Base-by-base conservation (phyloP, 2,888 invertebrate genomes). In the Dysmachus trigonus region DNA sequence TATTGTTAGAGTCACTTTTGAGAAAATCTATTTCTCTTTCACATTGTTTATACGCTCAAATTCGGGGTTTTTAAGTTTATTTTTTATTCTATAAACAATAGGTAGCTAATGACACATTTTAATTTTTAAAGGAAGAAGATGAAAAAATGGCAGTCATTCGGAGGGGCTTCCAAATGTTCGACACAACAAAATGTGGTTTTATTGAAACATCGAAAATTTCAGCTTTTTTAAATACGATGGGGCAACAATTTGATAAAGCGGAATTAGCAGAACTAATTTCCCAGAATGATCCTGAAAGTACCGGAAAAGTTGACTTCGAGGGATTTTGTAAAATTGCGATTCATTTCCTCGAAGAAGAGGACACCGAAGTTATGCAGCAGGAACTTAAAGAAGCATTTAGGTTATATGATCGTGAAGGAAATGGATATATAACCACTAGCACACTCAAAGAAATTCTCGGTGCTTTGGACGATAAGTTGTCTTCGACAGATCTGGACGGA, bases 351-450 rank as follows among this genome's bases (percentile, higher is more conserved):
- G 97, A 98, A 90, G 98, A 98, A 91, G 98, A 98, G 91, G 99
- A 99, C 90, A 97, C 97, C 87, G 99, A 99, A 92, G 97, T 97
- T 87, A 97, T 98, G 94, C 97, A 98, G 92, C 97, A 98, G 86
- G 99, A 99, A 93, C 94, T 99, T 90, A 97, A 98, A 90, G 99
- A 99, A 93, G 99, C 99, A 88, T 99, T 99, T 94, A 95, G 95
- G 90, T 95, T 99, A 89, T 98, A 99, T 92, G 99, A 99, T 93
- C 97, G 98, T 91, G 98, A 98, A 94, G 98, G 97, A 83, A 98
- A 98, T 92, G 97, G 98, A 89, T 98, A 97, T 93, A 98, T 98
- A 91, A 97, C 97, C 88, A 97, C 98, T 88, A 95, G 96, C 5
- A 97, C 97, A 5, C 93, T 98, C 81, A 96, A 98, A 91, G 98